Base-by-base conservation (phyloP, 2,888 invertebrate species). In the Magallana nippona region DNA sequence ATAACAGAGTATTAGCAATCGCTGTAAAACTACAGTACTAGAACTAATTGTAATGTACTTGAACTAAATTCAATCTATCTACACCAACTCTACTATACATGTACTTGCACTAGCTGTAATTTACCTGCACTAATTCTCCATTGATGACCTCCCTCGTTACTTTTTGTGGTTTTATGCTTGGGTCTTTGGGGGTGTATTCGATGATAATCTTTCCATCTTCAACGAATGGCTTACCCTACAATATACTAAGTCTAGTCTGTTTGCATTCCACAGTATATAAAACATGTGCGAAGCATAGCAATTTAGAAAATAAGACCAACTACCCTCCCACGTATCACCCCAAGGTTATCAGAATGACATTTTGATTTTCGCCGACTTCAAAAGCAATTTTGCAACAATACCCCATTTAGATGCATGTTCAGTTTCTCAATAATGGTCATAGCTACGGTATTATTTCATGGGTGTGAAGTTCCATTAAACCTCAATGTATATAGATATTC, bases 191-290 rank as follows among this genome's bases (percentile, higher is more conserved):
- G 8, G 79, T 86, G 15, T 82, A 77, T 32, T 86, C 81, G 3
- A 87, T 83, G 2, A 85, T 85, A 44, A 90, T 32, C 85, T 88
- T 87, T 13, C 89, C 90, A 78, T 90, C 88, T 81, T 88, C 88
- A 77, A 86, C 89, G 11, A 84, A 84, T 11, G 84, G 82, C 15
- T 82, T 84, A 10, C 84, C 86, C 89, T 89, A 71, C 10, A 79
- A 82, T 56, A 15, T 77, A 81, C 55, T 55, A 5, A 44, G 44
- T 44, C 44, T 44, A 44, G 44, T 44, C 44, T 44, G 5, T 8
- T 58, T 55, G 10, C 2, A 80, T 19, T 17, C 27, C 55, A 27
- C 32, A 15, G 22, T 17, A 17, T 19, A 15, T 55, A 77, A n/a
- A 55, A 77, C n/a, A n/a, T 60, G n/a, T 60, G n/a, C 5, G n/a